Base-by-base conservation (phyloP, 2,113 vertebrate species). In the Psilopogon haemacephalus region DNA sequence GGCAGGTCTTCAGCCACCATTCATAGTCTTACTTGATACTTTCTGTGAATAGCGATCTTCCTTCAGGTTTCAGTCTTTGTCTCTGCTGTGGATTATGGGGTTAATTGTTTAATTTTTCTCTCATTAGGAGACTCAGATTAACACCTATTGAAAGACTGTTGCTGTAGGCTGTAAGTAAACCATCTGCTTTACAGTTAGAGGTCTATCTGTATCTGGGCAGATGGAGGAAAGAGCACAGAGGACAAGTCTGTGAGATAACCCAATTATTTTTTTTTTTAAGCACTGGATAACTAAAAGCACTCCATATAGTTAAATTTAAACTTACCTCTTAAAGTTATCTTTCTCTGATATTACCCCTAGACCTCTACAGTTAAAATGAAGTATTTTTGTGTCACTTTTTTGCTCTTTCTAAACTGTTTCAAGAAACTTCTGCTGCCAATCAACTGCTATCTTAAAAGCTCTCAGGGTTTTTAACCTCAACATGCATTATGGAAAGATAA, bases 211-310 rank as follows among this genome's bases (percentile, higher is more conserved):
- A 65, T 76, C 81, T 94, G 95, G 88, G 94, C 95, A 93, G 89
- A 80, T 94, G 94, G 93, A 96, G 74, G 63, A 89, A 87, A 95
- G 67, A 94, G 91, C 93, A 94, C 94, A 94, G 69, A 91, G 87
- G 93, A 93, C 74, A 64, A 94, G 81, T 89, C 80, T 97, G 84
- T 93, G 94, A 97, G 92, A 96, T 74, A 77, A 94, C 88, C 52
- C 6, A 0, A 56, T 88, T 72, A 2, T 46, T 77, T 50, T 54
- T 48, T 77, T 74, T 64, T 92, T 78, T 60, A 96, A 92, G 91
- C 96, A 97, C 95, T 97, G 97, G 96, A 97, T 97, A 85, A 94
- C 76, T 95, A 78, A 96, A 94, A 95, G 86, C 94, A 92, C 95
- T 96, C 95, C 92, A 80, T 81, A 33, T 58, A 91, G 87, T 80